Evolutionary conservation across 2,113 vertebrate species (phyloP).

Genomic region (Burhinus oedicnemus): DNA sequence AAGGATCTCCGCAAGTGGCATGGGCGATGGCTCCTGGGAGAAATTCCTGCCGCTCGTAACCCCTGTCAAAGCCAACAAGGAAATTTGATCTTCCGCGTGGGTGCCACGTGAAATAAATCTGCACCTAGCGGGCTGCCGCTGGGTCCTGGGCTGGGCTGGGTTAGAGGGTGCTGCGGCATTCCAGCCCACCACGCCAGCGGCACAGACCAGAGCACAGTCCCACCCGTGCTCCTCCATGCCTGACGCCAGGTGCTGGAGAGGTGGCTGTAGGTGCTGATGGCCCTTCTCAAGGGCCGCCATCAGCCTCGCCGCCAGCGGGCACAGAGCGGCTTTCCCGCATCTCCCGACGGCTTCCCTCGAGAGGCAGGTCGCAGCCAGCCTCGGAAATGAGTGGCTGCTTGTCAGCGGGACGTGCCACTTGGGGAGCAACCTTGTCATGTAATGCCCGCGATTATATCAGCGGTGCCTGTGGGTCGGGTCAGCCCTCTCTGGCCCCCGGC

Average conservation of each 20-base stretch:
- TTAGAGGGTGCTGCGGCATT: too few species aligned
- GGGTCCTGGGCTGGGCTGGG: background rate
- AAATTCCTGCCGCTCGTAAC: background rate
- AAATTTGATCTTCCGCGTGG: slow-evolving; percentile 28
- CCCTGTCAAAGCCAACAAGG: slow-evolving; percentile 35
- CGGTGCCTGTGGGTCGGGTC: fast-evolving
- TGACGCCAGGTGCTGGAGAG: background rate
- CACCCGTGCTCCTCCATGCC: fast-evolving
- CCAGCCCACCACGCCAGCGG: background rate
- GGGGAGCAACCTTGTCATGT: background rate
- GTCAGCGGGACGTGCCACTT: background rate
- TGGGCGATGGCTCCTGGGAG: background rate
- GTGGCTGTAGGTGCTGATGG: background rate
- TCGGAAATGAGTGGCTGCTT: background rate
- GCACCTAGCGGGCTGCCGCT: background rate
- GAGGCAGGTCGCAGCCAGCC: fast-evolving
- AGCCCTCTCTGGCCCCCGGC: background rate
- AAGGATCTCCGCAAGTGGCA: slow-evolving; percentile 3
- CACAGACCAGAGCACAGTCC: background rate
- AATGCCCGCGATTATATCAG: fast-evolving
- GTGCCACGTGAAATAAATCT: background rate
- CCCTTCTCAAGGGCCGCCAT: background rate
- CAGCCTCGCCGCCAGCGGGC: background rate
- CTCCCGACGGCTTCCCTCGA: background rate
- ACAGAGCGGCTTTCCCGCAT: fast-evolving